Evolutionary conservation across 1,140 invertebrate genomes (phyloP).

Genomic region (Drosophila hydei): DNA sequence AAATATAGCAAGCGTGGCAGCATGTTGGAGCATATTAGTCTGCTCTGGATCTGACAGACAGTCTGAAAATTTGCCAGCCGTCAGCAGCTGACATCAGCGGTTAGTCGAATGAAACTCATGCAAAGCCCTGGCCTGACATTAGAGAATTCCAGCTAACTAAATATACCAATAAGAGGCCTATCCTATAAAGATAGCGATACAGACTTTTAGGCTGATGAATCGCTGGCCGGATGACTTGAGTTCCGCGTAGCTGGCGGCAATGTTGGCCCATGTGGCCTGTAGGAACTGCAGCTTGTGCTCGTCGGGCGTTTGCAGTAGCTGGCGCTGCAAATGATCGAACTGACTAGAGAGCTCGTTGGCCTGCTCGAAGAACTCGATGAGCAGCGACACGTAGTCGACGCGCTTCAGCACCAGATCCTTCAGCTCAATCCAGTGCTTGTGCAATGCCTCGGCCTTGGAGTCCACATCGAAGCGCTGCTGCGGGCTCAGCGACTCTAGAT

Average conservation of each 20-base stretch:
- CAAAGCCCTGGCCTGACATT: constrained; percentile 47
- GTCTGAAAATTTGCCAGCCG: constrained; percentile 65
- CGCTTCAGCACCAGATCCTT: constrained; percentile 87
- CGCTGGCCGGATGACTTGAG: constrained; percentile 87
- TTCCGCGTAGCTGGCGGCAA: constrained; percentile 86
- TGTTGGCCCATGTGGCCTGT: constrained; percentile 87
- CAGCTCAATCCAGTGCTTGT: constrained; percentile 87
- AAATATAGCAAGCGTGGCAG: constrained; percentile 45
- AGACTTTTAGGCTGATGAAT: constrained; percentile 87
- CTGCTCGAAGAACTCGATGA: constrained; percentile 90
- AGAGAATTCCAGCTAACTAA: constrained; percentile 64
- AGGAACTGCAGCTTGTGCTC: constrained; percentile 85
- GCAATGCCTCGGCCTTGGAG: constrained; percentile 87
- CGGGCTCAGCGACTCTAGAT: constrained; percentile 88
- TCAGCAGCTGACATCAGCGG: constrained; percentile 62
- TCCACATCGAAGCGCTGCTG: constrained; percentile 87
- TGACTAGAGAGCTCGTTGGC: constrained; percentile 88
- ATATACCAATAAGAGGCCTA: constrained; percentile 8
- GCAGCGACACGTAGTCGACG: constrained; percentile 87
- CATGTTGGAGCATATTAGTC: constrained; percentile 32
- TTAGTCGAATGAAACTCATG: constrained; percentile 56
- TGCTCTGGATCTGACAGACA: constrained; percentile 36
- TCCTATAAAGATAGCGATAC: constrained; percentile 47
- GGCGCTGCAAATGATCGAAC: constrained; percentile 87
- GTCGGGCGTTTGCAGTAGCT: constrained; percentile 84